Evolutionary conservation across 2,888 invertebrate species (phyloP).

Genomic region (Pelosia muscerda): DNA sequence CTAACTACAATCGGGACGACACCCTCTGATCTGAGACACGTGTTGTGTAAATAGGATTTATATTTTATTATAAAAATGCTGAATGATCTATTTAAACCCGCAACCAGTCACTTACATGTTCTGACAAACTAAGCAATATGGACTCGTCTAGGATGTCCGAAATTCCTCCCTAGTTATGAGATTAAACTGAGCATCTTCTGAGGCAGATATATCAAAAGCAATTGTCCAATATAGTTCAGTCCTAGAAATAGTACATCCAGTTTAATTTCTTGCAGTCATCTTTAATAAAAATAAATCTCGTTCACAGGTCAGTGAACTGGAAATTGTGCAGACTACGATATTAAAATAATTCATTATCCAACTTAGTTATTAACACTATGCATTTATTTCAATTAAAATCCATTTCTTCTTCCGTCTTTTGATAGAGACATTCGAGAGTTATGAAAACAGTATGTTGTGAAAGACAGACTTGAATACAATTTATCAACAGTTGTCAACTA

Average conservation of each 20-base stretch:
- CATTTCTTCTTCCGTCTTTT: neutral
- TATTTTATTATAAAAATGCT: neutral
- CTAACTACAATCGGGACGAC: neutral
- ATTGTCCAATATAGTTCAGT: neutral
- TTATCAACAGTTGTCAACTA: neutral
- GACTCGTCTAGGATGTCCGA: too few relatives aligned
- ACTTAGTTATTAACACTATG: constrained; percentile 1
- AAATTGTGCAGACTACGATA: neutral
- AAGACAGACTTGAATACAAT: neutral
- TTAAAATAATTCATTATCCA: neutral
- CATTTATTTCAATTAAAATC: constrained; percentile 7
- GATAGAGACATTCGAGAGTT: neutral
- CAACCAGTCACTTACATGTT: too few relatives aligned
- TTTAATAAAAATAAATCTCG: neutral
- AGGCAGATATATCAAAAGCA: too few relatives aligned
- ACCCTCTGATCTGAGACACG: neutral
- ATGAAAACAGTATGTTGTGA: neutral
- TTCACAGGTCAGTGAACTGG: neutral
- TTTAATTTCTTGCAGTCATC: neutral
- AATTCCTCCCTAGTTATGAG: too few relatives aligned
- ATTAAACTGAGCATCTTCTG: too few relatives aligned
- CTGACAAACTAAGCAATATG: too few relatives aligned
- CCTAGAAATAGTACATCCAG: too few relatives aligned
- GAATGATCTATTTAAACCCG: too few relatives aligned
- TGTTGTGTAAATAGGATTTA: too few relatives aligned